These are phyloP conservation scores for Prunella himalayana DNA, from an alignment of 2,113 vertebrate species.

Conservation along the genomic window DNA sequence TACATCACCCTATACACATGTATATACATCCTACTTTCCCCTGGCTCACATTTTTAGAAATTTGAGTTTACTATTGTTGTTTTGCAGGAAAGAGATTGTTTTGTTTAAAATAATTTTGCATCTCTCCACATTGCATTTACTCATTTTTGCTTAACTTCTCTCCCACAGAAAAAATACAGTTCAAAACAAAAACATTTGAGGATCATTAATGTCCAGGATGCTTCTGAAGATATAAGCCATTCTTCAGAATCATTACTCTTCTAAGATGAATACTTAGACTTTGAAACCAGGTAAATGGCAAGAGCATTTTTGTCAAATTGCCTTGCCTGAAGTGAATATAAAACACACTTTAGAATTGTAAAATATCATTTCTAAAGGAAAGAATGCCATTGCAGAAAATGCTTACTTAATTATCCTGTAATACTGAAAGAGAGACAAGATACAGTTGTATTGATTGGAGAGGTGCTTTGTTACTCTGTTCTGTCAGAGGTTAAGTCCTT, in stretches of 20 bases:
- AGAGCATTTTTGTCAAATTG: not conserved
- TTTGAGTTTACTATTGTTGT: not conserved
- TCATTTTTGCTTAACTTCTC: not conserved
- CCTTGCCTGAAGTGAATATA: not conserved
- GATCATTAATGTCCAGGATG: not conserved
- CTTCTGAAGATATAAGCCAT: not conserved
- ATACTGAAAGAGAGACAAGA: not conserved
- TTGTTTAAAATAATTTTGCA: not conserved
- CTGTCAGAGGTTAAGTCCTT: not conserved
- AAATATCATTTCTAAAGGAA: not conserved
- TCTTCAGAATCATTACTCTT: not conserved
- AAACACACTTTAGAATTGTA: not conserved
- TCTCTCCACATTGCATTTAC: not conserved
- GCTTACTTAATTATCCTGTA: not conserved
- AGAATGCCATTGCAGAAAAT: not conserved
- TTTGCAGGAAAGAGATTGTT: fast-evolving
- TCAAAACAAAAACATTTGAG: not conserved
- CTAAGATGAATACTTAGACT: not conserved
- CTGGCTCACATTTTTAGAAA: not conserved
- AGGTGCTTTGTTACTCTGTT: not conserved
- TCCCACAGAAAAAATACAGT: not conserved
- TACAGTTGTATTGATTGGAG: not conserved
- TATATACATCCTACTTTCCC: not conserved
- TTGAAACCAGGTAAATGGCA: not conserved
- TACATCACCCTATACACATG: not conserved